Percentiles rank a stretch among this genome's conserved stretches.
Evolutionary conservation across 2,888 invertebrate species (phyloP).

Genomic region (Trichogramma evanescens): DNA sequence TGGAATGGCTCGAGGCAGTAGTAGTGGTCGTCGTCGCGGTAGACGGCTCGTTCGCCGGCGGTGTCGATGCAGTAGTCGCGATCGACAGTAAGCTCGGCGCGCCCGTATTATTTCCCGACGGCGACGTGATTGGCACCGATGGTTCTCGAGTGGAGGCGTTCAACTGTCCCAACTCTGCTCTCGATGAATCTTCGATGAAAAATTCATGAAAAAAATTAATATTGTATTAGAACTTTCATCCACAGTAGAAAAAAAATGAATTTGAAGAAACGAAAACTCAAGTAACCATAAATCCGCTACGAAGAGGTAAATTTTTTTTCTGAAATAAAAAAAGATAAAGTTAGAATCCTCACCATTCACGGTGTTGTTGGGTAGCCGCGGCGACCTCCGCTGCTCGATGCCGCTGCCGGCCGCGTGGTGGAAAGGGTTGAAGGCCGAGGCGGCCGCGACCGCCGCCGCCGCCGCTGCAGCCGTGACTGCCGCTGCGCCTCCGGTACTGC

Average conservation of each 20-base stretch:
- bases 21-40: slow-evolving; percentile 32
- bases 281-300: not conserved
- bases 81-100: slow-evolving; percentile 43
- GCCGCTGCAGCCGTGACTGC: slow-evolving; percentile 39
- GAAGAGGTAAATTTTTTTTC: no score
- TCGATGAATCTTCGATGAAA: slow-evolving; percentile 17
- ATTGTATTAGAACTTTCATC: not conserved
- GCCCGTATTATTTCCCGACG: slow-evolving; percentile 39
- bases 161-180: slow-evolving; percentile 26
- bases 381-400: slow-evolving; percentile 41
- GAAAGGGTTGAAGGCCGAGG: slow-evolving; percentile 45
- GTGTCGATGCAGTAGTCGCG: slow-evolving; percentile 40
- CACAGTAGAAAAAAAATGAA: no score
- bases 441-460: slow-evolving; percentile 30
- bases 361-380: slow-evolving; percentile 36
- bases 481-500: slow-evolving; percentile 35
- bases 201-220: not conserved
- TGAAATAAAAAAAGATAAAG: not conserved
- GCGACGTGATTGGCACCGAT: slow-evolving; percentile 36
- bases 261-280: not conserved
- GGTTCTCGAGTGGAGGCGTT: slow-evolving; percentile 43
- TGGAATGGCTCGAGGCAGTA: slow-evolving; percentile 33
- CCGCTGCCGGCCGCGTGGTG: slow-evolving; percentile 32
- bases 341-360: slow-evolving; percentile 28
- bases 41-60: slow-evolving; percentile 38